Evolutionary conservation across 1,140 invertebrate genomes (phyloP), one percentile per base, ranked within the genome.

Genomic region (Globodera rostochiensis): DNA sequence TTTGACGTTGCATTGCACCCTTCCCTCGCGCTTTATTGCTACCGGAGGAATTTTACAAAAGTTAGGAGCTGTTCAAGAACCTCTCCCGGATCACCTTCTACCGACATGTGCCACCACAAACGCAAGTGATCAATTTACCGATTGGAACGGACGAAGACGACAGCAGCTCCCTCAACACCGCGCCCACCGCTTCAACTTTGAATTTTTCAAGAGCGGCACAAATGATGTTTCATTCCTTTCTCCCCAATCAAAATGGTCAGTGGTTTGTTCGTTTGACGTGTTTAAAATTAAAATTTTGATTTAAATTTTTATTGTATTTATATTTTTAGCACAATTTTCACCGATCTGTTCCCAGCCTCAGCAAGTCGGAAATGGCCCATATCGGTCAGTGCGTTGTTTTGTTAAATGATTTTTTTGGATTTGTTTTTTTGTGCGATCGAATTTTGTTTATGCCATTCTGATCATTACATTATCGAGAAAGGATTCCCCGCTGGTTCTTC

Each of bases 401-500:
- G 36, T 36, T 36, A 36, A 36, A 36, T 36, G 36, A 36, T 36
- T 36, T 36, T 36, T 36, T 36, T 36, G 36, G 36, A 3, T 36
- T 36, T 36, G 0, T 36, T 36, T 1, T 36, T 3, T 36, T 25
- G 11, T 25, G 0, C 36, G 46, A 9, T 13, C 9, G 7, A 8
- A 25, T 13, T 71, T 71, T 13, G 13, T n/a, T 71, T 15, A 0
- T 73, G 46, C 70, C 70, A 19, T 73, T 73, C 11, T 21, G 45
- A 49, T 73, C 3, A 73, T 49, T 25, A 73, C 19, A 0, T 36
- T 73, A 45, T 73, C 36, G 36, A 5, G n/a, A 19, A 64, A 75
- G 87, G 47, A 89, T 89, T 78, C 88, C 88, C 11, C 75, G 88
- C 66, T 89, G 88, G 88, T 88, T 86, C 73, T 89, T 83, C 74